Base-by-base conservation (phyloP, 2,888 invertebrate species). In the Chaetogeoica ovagalla region DNA sequence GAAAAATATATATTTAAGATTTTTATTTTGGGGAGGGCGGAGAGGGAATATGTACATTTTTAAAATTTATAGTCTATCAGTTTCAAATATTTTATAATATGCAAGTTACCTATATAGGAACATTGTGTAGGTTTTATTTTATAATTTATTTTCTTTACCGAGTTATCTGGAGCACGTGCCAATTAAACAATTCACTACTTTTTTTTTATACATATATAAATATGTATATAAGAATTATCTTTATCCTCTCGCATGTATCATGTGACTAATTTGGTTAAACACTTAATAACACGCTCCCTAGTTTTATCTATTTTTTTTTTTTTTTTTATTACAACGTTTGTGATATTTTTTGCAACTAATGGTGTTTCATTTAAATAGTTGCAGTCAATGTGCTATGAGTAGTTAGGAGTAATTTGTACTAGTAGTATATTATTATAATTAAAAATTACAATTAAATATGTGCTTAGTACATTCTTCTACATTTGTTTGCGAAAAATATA, bases 121-220 rank as follows among this genome's bases (percentile, higher is more conserved):
- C 74, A 74, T 74, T 74, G 75, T 76, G 43, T 68, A 59, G 43
- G 66, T 68, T 76, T 76, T 68, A 76, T 75, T 75, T 75, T 66
- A 23, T 59, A 68, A 75, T 75, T 75, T 75, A 17, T 48, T 48
- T 57, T 75, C 66, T 76, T 76, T 68, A 11, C 66, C 17, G 0
- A 48, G 68, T 76, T 76, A 76, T 76, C 75, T 59, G 8, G 23
- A 68, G 68, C 75, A 76, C 75, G 75, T 76, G 75, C 75, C 75
- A 76, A 76, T 59, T 59, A 43, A 65, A 59, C 23, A 57, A 59
- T 59, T 43, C 48, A 59, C 43, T 21, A 37, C 17, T 48, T 39
- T 66, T 75, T 57, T 59, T 66, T 57, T n/a, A n/a, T n/a, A n/a
- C n/a, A 19, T 19, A 15, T n/a, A 57, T 74, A 63, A 57, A 74